Evolutionary conservation across 2,888 invertebrate species (phyloP), one percentile per base, ranked within the genome.

Genomic region (Ganaspis brasiliensis): DNA sequence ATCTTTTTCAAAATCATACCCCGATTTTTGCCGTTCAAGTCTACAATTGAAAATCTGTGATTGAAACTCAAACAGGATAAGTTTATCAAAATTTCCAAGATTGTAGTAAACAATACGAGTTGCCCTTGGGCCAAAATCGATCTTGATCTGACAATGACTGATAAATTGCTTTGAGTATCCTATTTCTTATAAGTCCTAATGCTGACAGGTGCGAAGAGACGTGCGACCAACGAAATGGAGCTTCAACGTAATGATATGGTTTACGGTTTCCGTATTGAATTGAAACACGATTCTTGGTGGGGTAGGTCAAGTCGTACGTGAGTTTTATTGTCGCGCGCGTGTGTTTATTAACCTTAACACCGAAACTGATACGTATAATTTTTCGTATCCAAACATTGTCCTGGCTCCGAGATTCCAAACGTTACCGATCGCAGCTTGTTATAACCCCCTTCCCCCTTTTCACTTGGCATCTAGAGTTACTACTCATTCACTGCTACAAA

Each of bases 221-320:
- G 21, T 14, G 24, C 67, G 82, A 82, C 79, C 75, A 81, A 87
- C 84, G 83, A 84, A 85, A 84, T 83, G 84, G 82, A 86, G 87
- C 86, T 85, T 87, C 85, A 81, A 79, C 83, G 87, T 89, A 90
- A 90, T 90, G 88, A 90, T 88, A 90, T 87, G 89, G 90, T 90
- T 90, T 90, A 89, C 89, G 90, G 89, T 90, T 90, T 89, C 90
- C 86, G 89, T 87, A 88, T 90, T 90, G 90, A 90, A 90, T 90
- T 90, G 90, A 90, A 90, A 90, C 88, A 89, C 87, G 90, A 90
- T 90, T 90, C 90, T 88, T 86, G 84, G 83, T 89, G 85, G 89
- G 90, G 88, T 89, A 90, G 89, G 89, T 89, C 90, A 83, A 70
- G 74, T 78, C 76, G 61, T 55, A 73, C 49, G 56, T 72, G 72